Conservation (phyloP, 1,140 invertebrate genomes). For the Temnothorax longispinosus region DNA sequence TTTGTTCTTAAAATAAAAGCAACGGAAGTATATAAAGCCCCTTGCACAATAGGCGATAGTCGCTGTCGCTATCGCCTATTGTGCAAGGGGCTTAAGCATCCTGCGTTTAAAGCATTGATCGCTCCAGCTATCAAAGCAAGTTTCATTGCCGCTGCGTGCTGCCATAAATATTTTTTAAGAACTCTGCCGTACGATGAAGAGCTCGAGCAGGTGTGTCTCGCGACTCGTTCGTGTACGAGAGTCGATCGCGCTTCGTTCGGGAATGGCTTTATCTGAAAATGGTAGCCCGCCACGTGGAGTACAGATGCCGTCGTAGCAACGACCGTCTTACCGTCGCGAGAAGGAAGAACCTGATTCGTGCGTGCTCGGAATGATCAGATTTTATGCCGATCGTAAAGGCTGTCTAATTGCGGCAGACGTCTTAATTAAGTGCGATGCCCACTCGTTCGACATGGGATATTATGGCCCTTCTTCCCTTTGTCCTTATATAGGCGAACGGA, state of each 20-base stretch:
- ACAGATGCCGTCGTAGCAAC: neutral
- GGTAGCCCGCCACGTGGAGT: slow-evolving; percentile 6
- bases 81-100: neutral
- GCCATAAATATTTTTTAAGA: slow-evolving; percentile 6
- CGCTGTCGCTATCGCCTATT: too few relatives aligned
- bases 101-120: neutral
- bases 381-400: slow-evolving; percentile 65
- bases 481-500: neutral
- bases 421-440: slow-evolving; percentile 72
- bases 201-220: neutral
- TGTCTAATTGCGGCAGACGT: slow-evolving; percentile 73
- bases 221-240: slow-evolving; percentile 2
- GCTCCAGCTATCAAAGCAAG: neutral
- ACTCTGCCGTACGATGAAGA: neutral
- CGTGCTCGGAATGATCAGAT: slow-evolving; percentile 74
- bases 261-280: slow-evolving; percentile 25
- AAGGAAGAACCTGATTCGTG: slow-evolving; percentile 60
- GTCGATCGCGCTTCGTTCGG: neutral
- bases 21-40: neutral
- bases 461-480: slow-evolving; percentile 3
- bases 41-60: too few relatives aligned
- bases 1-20: neutral
- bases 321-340: neutral
- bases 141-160: neutral
- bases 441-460: slow-evolving; percentile 31